A percentile compares a stretch with the other conserved stretches of the same genome.
phyloP scores from a whole-genome alignment of 2,113 vertebrate genomes.

The Nanorana parkeri region DNA sequence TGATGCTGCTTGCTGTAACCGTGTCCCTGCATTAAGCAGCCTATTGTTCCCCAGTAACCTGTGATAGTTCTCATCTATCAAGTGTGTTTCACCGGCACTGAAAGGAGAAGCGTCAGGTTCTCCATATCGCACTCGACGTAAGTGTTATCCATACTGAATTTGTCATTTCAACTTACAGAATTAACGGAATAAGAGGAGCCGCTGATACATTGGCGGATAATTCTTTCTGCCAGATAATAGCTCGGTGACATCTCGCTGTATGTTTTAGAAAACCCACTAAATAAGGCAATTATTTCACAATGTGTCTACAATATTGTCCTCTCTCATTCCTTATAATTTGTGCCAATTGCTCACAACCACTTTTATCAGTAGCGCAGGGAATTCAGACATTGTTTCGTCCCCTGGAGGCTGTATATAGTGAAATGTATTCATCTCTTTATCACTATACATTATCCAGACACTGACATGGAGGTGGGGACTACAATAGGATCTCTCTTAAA shows the following conservation, averaged over 20 bases:
- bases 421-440: not conserved
- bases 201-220: not conserved
- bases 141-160: slow-evolving; percentile 61
- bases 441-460: not conserved
- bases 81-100: slow-evolving; percentile 60
- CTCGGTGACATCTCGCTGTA: slow-evolving; percentile 30
- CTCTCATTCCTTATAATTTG: not conserved
- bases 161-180: slow-evolving; percentile 48
- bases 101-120: slow-evolving; percentile 58
- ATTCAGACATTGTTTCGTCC: not conserved
- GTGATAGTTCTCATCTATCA: slow-evolving; percentile 63
- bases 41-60: slow-evolving; percentile 63
- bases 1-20: slow-evolving; percentile 64
- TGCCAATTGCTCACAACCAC: not conserved
- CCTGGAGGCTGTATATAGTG: not conserved
- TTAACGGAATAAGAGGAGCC: slow-evolving; percentile 31
- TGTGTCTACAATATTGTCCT: not conserved
- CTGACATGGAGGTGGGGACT: not conserved
- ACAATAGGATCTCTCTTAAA: not conserved
- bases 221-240: slow-evolving; percentile 32
- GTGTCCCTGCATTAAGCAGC: slow-evolving; percentile 62
- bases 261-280: slow-evolving; percentile 39
- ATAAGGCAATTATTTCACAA: slow-evolving; percentile 29
- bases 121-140: slow-evolving; percentile 54
- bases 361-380: not conserved